These are phyloP conservation scores for Trypoxylon attenuatum DNA, from an alignment of 2,888 invertebrate genomes.

Conservation along the genomic window DNA sequence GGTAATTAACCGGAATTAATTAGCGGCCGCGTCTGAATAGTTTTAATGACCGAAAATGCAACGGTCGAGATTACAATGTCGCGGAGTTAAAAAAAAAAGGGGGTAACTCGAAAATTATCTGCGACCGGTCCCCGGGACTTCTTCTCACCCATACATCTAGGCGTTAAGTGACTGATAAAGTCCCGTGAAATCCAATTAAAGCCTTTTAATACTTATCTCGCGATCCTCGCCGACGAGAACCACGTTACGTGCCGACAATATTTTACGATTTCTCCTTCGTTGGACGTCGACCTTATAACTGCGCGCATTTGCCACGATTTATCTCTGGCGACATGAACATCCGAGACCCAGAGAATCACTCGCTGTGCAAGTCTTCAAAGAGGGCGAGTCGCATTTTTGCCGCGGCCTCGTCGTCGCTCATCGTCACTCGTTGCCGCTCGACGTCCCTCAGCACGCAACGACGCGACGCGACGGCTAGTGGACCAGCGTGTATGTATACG, in stretches of 20 bases:
- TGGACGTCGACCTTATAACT: conserved; percentile 38
- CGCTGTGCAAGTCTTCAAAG: conserved; percentile 31
- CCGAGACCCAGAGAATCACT: conserved; percentile 25
- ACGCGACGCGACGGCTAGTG: too few species aligned
- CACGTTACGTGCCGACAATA: conserved; percentile 33
- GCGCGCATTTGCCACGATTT: conserved; percentile 48
- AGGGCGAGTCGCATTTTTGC: too few species aligned
- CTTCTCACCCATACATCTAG: conserved; percentile 16
- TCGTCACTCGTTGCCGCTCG: too few species aligned
- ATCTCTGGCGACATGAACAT: conserved; percentile 41
- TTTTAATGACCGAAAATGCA: conserved; percentile 55
- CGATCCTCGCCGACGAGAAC: conserved; percentile 30
- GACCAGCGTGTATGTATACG: conserved; percentile 1
- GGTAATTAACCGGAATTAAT: conserved; percentile 47
- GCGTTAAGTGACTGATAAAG: conserved; percentile 63
- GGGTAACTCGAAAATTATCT: conserved; percentile 37
- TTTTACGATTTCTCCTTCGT: conserved; percentile 41
- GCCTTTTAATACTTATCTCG: conserved; percentile 62
- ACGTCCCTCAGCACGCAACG: too few species aligned
- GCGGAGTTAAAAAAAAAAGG: conserved; percentile 31
- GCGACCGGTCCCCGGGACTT: conserved; percentile 17
- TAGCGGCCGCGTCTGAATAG: conserved; percentile 51
- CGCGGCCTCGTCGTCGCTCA: too few species aligned
- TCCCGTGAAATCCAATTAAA: conserved; percentile 62
- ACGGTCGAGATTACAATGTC: conserved; percentile 20